Percentiles rank a stretch among this genome's conserved stretches.
Evolutionary conservation across 2,797 vertebrate species (phyloP).

Genomic region (Phylloscopus collybita): DNA sequence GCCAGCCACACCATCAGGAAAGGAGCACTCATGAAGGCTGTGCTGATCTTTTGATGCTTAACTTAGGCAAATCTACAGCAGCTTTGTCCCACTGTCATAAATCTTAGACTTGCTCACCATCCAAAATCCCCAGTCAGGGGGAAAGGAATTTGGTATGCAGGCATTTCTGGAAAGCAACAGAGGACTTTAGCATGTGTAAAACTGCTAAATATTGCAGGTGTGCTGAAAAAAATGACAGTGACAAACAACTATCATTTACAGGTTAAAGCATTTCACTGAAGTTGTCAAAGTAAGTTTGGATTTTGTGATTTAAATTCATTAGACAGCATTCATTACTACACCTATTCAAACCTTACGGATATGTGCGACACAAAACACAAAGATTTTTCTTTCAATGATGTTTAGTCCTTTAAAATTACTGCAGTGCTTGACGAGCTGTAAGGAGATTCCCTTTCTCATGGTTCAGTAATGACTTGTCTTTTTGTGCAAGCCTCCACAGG

Average conservation of each 20-base stretch:
- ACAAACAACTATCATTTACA: not conserved
- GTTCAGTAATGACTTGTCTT: not conserved
- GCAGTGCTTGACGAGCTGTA: not conserved
- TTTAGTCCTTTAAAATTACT: constrained; percentile 6
- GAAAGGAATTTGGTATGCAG: not conserved
- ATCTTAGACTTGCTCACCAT: not conserved
- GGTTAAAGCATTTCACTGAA: not conserved
- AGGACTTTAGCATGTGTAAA: not conserved
- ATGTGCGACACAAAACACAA: not conserved
- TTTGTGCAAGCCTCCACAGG: not conserved
- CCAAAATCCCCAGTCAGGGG: not conserved
- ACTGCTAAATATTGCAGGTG: not conserved
- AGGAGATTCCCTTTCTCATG: not conserved
- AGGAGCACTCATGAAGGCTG: not conserved
- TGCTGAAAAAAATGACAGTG: not conserved
- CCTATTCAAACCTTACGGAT: not conserved
- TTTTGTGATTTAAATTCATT: constrained; percentile 4
- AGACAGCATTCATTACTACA: not conserved
- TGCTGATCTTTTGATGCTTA: not conserved
- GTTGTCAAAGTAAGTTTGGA: not conserved
- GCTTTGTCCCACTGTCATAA: not conserved
- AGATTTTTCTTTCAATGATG: not conserved
- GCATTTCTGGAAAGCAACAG: not conserved
- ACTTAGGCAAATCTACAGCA: not conserved
- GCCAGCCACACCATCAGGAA: not conserved